Evolutionary conservation across 2,113 vertebrate species (phyloP).

Genomic region (Baryphthengus martii): DNA sequence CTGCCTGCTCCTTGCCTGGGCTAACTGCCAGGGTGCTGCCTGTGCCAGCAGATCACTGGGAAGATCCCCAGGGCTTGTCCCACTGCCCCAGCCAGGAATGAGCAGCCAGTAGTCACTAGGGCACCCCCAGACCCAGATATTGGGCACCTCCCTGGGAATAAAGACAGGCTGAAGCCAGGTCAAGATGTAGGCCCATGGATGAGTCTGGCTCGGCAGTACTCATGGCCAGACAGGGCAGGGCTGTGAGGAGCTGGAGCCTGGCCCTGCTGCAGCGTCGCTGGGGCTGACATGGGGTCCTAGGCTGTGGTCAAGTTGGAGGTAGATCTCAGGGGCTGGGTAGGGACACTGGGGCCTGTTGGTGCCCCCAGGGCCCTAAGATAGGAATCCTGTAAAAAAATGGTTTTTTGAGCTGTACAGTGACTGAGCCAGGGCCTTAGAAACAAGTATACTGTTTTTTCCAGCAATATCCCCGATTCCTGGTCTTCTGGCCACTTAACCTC

Average conservation of each 20-base stretch:
- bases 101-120: too few species aligned
- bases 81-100: background rate
- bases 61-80: background rate
- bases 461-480: background rate
- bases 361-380: background rate
- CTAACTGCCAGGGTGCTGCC: background rate
- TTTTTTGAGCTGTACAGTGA: background rate
- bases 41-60: background rate
- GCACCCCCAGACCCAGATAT: background rate
- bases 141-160: background rate
- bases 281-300: background rate
- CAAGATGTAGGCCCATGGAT: background rate
- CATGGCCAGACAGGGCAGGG: background rate
- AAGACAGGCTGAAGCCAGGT: background rate
- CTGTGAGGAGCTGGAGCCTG: background rate
- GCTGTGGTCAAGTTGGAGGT: rapidly evolving
- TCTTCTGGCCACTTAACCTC: background rate
- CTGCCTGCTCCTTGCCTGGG: background rate
- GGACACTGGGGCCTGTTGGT: background rate
- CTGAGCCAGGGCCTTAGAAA: background rate
- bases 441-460: background rate
- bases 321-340: rapidly evolving
- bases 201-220: background rate
- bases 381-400: background rate
- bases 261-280: background rate